Evolutionary conservation across 2,797 vertebrate genomes (phyloP).

Genomic region (Poecilia wingei): DNA sequence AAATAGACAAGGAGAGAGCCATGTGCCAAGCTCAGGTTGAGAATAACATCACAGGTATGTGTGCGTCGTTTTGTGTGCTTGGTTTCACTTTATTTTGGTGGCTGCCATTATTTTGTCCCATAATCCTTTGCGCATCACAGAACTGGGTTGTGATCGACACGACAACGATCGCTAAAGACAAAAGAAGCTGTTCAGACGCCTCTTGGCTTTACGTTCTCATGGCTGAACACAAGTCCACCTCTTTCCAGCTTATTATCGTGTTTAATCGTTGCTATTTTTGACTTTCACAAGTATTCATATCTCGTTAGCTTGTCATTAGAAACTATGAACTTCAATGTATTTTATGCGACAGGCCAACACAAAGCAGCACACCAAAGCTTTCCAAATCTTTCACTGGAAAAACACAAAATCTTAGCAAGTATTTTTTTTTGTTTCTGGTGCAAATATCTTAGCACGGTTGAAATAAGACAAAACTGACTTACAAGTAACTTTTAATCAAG

Average conservation of each 20-base stretch:
- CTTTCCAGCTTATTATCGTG: slow-evolving; percentile 14
- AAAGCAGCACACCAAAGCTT: neutral
- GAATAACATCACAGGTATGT: slow-evolving; percentile 79
- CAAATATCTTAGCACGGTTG: too few relatives aligned
- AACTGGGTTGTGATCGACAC: slow-evolving; percentile 6
- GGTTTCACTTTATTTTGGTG: neutral
- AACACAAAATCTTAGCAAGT: too few relatives aligned
- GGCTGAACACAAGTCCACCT: slow-evolving; percentile 27
- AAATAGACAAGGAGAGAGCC: slow-evolving; percentile 70
- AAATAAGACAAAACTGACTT: too few relatives aligned
- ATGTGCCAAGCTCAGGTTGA: slow-evolving; percentile 69
- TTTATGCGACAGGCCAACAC: neutral
- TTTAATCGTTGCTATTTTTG: neutral
- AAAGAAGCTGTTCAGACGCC: slow-evolving; percentile 35
- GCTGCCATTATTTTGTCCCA: neutral
- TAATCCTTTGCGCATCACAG: slow-evolving; percentile 6
- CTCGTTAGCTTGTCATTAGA: neutral
- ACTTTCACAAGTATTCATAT: neutral
- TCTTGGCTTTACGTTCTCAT: slow-evolving; percentile 24
- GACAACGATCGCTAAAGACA: slow-evolving; percentile 29
- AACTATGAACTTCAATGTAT: neutral
- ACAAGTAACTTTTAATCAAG: too few relatives aligned
- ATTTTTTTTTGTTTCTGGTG: too few relatives aligned
- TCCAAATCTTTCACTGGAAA: too few relatives aligned
- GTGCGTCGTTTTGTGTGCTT: neutral